Percentiles rank a stretch among this genome's conserved stretches.
Evolutionary conservation across 2,888 invertebrate species (phyloP).

Genomic region (Epinotia ramella): DNA sequence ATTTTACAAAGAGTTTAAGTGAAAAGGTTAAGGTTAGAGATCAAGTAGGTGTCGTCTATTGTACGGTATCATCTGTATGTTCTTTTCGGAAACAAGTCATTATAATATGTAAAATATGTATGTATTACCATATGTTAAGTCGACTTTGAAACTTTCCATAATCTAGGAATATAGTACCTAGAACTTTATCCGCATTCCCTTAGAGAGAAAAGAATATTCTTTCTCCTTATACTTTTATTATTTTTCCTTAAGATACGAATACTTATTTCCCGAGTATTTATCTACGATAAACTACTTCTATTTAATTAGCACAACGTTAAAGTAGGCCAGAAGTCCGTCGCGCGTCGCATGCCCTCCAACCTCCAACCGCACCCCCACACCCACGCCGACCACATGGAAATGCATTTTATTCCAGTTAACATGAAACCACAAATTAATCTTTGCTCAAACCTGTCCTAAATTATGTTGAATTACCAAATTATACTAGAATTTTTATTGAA

Average conservation of each 20-base stretch:
- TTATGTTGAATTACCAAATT: conserved; percentile 26
- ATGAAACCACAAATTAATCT: background rate
- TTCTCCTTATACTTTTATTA: background rate
- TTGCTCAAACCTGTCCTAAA: conserved; percentile 25
- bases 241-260: no score
- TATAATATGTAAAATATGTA: conserved; percentile 34
- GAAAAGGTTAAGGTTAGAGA: background rate
- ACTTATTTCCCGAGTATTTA: background rate
- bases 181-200: conserved; percentile 22
- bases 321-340: background rate
- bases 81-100: conserved; percentile 19
- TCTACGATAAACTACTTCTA: background rate
- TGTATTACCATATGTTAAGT: conserved; percentile 29
- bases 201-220: background rate
- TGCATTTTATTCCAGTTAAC: background rate
- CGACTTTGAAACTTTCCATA: conserved; percentile 25
- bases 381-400: background rate
- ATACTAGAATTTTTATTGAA: conserved; percentile 57
- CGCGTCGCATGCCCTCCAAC: background rate
- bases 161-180: conserved; percentile 23
- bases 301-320: no score
- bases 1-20: no score
- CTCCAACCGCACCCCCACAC: no score
- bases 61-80: conserved; percentile 8
- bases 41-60: background rate